Percentiles rank a stretch among this genome's conserved stretches.
Evolutionary conservation across 2,113 vertebrate genomes (phyloP).

Genomic region (Scalopus aquaticus): DNA sequence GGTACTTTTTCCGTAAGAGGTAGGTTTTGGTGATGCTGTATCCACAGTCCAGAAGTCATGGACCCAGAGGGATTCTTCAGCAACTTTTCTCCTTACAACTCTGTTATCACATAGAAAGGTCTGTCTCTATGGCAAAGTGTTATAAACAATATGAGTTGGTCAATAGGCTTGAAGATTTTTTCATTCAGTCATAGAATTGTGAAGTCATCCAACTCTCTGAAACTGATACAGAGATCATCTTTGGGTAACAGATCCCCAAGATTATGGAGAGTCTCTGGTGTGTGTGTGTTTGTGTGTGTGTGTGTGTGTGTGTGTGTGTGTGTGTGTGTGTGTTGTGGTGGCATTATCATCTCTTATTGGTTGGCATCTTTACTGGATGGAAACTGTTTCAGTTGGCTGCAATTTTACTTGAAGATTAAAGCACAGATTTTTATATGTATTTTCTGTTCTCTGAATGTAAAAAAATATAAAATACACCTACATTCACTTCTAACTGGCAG

Average conservation of each 20-base stretch:
- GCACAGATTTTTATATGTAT: conserved; percentile 68
- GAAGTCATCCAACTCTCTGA: not conserved
- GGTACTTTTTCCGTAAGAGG: not conserved
- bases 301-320: too few species aligned
- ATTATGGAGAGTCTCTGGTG: not conserved
- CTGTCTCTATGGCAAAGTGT: not conserved
- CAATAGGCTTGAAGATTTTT: not conserved
- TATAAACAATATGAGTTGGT: not conserved
- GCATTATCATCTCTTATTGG: not conserved
- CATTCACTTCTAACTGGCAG: conserved; percentile 76
- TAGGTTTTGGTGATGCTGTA: not conserved
- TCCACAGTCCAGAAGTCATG: not conserved
- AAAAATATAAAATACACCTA: conserved; percentile 74
- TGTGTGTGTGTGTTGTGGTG: not conserved
- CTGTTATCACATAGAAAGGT: not conserved
- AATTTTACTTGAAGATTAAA: conserved; percentile 71
- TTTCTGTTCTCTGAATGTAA: conserved; percentile 64
- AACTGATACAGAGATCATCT: not conserved
- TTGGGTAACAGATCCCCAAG: not conserved
- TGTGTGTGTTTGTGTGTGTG: too few species aligned
- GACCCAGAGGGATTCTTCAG: not conserved
- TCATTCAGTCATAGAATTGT: not conserved
- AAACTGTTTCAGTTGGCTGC: conserved; percentile 27
- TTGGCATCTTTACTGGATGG: conserved; percentile 6
- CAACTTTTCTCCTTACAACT: not conserved